Evolutionary conservation across 2,888 invertebrate species (phyloP).

Genomic region (Torymus auratus): DNA sequence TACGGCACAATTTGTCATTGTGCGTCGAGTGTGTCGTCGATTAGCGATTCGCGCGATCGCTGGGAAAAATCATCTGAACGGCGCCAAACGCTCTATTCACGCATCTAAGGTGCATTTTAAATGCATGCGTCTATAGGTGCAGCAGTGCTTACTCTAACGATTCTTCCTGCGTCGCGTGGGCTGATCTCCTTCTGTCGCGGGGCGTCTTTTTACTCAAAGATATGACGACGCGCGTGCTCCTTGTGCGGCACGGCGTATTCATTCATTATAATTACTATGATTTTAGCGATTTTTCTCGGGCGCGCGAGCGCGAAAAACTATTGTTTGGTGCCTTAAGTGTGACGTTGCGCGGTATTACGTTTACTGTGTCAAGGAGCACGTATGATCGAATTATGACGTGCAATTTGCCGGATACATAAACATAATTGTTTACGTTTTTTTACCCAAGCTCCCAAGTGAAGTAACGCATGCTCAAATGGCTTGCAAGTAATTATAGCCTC

Average conservation of each 20-base stretch:
- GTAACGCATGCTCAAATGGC: background rate
- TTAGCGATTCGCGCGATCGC: slow-evolving; percentile 5
- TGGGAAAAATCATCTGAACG: slow-evolving; percentile 6
- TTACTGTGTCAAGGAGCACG: slow-evolving; percentile 49
- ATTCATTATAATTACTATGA: slow-evolving; percentile 33
- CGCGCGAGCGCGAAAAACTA: slow-evolving; percentile 13
- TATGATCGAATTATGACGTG: slow-evolving; percentile 51
- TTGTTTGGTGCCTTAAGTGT: slow-evolving; percentile 28
- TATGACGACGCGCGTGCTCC: slow-evolving; percentile 15
- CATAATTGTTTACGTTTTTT: slow-evolving; percentile 6
- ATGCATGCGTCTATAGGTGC: slow-evolving; percentile 31
- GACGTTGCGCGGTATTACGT: slow-evolving; percentile 28
- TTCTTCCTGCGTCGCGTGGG: slow-evolving; percentile 17
- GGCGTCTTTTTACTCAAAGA: background rate
- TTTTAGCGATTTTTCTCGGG: slow-evolving; percentile 23
- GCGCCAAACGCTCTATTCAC: no score
- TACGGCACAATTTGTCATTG: slow-evolving; percentile 27
- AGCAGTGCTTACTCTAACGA: background rate
- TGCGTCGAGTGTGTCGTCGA: background rate
- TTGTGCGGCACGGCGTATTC: slow-evolving; percentile 1
- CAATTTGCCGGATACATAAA: slow-evolving; percentile 18
- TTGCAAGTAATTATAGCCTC: background rate
- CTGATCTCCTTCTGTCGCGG: background rate
- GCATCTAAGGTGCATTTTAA: background rate
- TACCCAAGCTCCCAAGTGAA: slow-evolving; percentile 3